phyloP scores from a whole-genome alignment of 2,113 vertebrate species.

The Vulpes lagopus region DNA sequence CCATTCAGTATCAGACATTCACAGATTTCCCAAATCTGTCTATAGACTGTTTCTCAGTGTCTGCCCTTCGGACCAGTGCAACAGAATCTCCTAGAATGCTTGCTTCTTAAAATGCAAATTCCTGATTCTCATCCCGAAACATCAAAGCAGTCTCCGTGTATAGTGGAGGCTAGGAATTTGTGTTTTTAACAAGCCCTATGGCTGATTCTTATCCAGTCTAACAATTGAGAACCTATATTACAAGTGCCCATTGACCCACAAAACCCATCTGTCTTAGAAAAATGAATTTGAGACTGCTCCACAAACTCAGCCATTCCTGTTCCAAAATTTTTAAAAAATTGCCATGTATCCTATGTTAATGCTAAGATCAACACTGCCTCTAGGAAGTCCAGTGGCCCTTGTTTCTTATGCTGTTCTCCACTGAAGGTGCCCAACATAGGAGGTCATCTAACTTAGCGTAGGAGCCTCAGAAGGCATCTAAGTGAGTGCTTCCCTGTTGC shows the following conservation, averaged over 20 bases:
- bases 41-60: not conserved
- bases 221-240: not conserved
- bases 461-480: not conserved
- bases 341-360: not conserved
- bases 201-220: not conserved
- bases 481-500: not conserved
- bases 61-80: not conserved
- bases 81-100: not conserved
- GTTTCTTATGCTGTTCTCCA: not conserved
- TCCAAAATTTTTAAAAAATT: not conserved
- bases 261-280: not conserved
- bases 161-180: not conserved
- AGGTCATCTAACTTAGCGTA: not conserved
- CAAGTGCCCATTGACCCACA: not conserved
- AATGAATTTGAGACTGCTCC: not conserved
- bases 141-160: not conserved
- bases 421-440: not conserved
- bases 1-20: not conserved
- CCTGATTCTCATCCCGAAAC: not conserved
- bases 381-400: not conserved
- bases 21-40: not conserved
- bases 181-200: not conserved
- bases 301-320: not conserved
- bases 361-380: not conserved
- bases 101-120: conserved; percentile 25